These are phyloP conservation scores for Cheilosia vernalis DNA, from an alignment of 2,888 invertebrate species.

Conservation along the genomic window DNA sequence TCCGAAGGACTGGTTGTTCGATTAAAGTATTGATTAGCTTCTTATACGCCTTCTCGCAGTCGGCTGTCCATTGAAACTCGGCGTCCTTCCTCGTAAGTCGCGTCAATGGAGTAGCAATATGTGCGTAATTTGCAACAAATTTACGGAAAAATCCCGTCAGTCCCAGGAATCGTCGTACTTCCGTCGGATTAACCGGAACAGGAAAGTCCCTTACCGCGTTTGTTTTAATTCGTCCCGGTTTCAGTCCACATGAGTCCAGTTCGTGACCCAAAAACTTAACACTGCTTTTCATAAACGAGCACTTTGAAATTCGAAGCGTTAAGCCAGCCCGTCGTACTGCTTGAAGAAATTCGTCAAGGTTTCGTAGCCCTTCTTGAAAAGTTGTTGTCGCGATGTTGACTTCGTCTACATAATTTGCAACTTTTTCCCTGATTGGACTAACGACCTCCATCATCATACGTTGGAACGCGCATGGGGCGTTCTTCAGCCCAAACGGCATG, in stretches of 20 bases:
- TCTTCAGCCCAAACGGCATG: conserved; percentile 81
- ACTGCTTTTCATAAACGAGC: conserved; percentile 71
- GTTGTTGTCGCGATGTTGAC: conserved; percentile 55
- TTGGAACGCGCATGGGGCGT: conserved; percentile 81
- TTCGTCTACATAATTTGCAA: conserved; percentile 58
- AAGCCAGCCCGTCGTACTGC: conserved; percentile 50
- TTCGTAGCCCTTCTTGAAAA: conserved; percentile 47
- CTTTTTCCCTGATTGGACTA: conserved; percentile 38
- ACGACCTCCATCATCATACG: conserved; percentile 70
- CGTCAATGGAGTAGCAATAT: too few species aligned
- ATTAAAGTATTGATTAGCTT: too few species aligned
- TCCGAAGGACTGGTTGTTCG: too few species aligned
- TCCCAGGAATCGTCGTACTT: too few species aligned
- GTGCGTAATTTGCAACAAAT: too few species aligned
- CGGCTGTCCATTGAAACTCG: too few species aligned
- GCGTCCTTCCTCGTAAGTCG: too few species aligned
- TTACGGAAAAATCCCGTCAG: too few species aligned
- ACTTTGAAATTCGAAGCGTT: conserved; percentile 75
- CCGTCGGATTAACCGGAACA: too few species aligned
- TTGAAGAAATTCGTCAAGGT: conserved; percentile 46
- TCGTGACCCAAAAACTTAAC: conserved; percentile 77
- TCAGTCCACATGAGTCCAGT: conserved; percentile 76
- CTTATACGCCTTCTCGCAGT: too few species aligned
- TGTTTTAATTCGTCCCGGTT: conserved; percentile 76
- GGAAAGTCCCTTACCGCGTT: conserved; percentile 75